These are phyloP conservation scores for Molorchus minor DNA, from an alignment of 2,888 invertebrate species.

Conservation along the genomic window DNA sequence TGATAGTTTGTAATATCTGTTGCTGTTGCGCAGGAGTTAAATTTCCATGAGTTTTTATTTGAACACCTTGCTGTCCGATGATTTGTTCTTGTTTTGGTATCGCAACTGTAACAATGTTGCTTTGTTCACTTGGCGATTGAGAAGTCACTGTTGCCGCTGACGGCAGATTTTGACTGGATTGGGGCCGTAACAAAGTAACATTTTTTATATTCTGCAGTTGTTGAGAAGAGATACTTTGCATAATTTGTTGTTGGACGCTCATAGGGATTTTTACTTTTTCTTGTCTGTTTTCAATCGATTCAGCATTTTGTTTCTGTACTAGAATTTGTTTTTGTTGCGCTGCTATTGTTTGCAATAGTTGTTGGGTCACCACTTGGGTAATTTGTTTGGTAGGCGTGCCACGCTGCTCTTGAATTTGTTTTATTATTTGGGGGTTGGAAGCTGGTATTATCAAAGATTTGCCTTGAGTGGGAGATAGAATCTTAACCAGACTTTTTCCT, in stretches of 20 bases:
- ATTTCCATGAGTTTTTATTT: conserved; percentile 53
- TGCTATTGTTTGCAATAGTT: conserved; percentile 55
- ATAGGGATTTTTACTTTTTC: conserved; percentile 39
- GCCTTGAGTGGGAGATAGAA: conserved; percentile 59
- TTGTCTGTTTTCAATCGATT: conserved; percentile 21
- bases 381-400: conserved; percentile 43
- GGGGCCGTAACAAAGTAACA: conserved; percentile 56
- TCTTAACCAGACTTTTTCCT: conserved; percentile 59
- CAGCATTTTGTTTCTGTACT: conserved; percentile 45
- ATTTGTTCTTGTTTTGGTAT: conserved; percentile 45
- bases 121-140: conserved; percentile 33
- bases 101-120: conserved; percentile 45
- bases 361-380: conserved; percentile 54
- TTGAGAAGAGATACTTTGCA: conserved; percentile 57
- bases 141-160: conserved; percentile 32
- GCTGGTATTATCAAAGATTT: conserved; percentile 65
- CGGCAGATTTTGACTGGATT: conserved; percentile 34
- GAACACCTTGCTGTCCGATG: conserved; percentile 46
- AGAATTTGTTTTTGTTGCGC: conserved; percentile 54
- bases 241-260: conserved; percentile 55
- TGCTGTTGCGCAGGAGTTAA: conserved; percentile 62
- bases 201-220: conserved; percentile 60
- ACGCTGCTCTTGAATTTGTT: conserved; percentile 51
- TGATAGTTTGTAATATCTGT: conserved; percentile 62
- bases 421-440: conserved; percentile 55